Base-by-base conservation (phyloP, 2,797 vertebrate species). In the Pangasius larnaudii region DNA sequence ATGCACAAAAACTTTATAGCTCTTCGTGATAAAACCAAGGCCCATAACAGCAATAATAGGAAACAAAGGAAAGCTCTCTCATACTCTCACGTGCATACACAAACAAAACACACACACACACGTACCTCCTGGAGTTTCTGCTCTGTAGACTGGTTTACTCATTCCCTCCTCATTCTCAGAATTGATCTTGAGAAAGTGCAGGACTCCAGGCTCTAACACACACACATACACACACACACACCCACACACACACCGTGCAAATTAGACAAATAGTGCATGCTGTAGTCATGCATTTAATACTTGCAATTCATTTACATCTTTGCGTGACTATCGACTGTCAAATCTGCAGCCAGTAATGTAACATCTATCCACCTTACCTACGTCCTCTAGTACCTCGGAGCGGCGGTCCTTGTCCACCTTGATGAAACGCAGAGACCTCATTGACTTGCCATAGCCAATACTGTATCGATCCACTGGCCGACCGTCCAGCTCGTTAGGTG, bases 391-490 rank as follows among this genome's bases (percentile, higher is more conserved):
- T 90, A 95, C 92, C 88, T 95, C 93, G 27, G 94, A 92, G 61
- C 92, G 92, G 16, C 91, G 95, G 90, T 95, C 93, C 83, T 94
- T 96, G 89, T 94, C 95, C 82, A 85, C 93, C 71, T 92, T 96
- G 84, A 95, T 87, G 89, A 95, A 95, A 88, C 94, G 95, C 88
- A 97, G 94, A 65, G 93, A 94, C 93, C 95, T 95, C 87, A 96
- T 90, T 80, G 96, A 96, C 93, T 96, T 97, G 92, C 94, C 96
- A 72, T 95, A 93, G 93, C 93, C 95, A 90, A 97, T 93, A 90
- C 92, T 94, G 90, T 96, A 97, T 89, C 93, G 88, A 79, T 96
- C 96, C 81, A 94, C 94, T 0, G 95, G 95, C 91, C 94, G 95
- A 88, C 93, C 94, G 46, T 95, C 92, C 88, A 94, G 92, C 90